Conservation (phyloP, 2,797 vertebrate species). For the Epinephelus malabaricus region DNA sequence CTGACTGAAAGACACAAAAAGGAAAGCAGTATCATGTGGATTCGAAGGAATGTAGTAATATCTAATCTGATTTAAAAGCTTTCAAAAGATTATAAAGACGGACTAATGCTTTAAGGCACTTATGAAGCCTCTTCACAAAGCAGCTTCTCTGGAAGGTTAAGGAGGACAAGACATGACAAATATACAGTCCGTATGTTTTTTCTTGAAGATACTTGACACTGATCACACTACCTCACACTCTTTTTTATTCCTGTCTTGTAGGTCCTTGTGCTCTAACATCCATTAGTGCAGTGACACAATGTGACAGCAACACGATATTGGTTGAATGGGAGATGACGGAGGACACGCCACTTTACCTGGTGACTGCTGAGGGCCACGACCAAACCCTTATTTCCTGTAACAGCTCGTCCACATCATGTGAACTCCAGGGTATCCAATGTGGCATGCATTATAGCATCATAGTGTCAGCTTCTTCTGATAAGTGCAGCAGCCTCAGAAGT, state of each 20-base stretch:
- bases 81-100: too few species aligned
- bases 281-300: slow-evolving; percentile 68
- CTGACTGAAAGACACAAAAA: too few species aligned
- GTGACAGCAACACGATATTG: slow-evolving; percentile 76
- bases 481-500: slow-evolving; percentile 86
- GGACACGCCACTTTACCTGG: slow-evolving; percentile 75
- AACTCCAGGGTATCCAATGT: slow-evolving; percentile 71
- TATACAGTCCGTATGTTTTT: background rate
- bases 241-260: slow-evolving; percentile 34
- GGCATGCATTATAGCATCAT: slow-evolving; percentile 82
- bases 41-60: too few species aligned
- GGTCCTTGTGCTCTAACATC: slow-evolving; percentile 81
- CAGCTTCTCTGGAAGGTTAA: background rate
- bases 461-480: slow-evolving; percentile 82
- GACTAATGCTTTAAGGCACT: background rate
- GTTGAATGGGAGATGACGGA: slow-evolving; percentile 77
- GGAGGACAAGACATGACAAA: background rate
- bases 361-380: slow-evolving; percentile 81
- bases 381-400: slow-evolving; percentile 78
- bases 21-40: too few species aligned
- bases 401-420: slow-evolving; percentile 78
- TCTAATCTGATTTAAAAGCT: too few species aligned
- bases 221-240: too few species aligned
- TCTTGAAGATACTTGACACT: background rate
- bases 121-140: background rate